Evolutionary conservation across 2,888 invertebrate species (phyloP).

Genomic region (Bugula neritina): DNA sequence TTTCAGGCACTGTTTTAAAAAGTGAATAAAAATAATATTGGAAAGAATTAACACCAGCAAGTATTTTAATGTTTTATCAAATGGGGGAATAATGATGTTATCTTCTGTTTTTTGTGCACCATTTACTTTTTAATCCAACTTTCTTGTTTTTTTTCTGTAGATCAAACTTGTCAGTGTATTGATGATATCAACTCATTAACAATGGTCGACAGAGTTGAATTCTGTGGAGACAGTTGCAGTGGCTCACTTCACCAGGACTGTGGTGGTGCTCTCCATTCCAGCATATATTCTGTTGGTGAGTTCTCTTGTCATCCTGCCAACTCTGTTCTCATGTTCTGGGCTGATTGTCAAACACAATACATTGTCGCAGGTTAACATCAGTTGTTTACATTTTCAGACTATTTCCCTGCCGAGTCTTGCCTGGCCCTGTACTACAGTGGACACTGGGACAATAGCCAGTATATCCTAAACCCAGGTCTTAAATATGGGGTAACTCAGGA

Average conservation of each 20-base stretch:
- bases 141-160: too few relatives aligned
- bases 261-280: neutral
- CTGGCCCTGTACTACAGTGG: neutral
- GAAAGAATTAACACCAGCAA: too few relatives aligned
- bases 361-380: too few relatives aligned
- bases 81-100: too few relatives aligned
- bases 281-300: neutral
- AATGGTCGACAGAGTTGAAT: neutral
- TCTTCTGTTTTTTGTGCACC: too few relatives aligned
- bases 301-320: too few relatives aligned
- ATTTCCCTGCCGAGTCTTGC: neutral
- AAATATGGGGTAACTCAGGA: neutral
- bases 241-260: neutral
- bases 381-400: neutral
- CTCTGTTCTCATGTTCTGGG: too few relatives aligned
- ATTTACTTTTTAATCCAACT: too few relatives aligned
- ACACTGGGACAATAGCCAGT: neutral
- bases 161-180: neutral
- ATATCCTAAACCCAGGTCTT: neutral
- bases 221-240: neutral
- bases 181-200: neutral
- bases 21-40: too few relatives aligned
- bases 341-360: too few relatives aligned
- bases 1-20: too few relatives aligned
- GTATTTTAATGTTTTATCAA: too few relatives aligned